Conservation (phyloP, 2,797 vertebrate species). For the Acrossocheilus fasciatus region DNA sequence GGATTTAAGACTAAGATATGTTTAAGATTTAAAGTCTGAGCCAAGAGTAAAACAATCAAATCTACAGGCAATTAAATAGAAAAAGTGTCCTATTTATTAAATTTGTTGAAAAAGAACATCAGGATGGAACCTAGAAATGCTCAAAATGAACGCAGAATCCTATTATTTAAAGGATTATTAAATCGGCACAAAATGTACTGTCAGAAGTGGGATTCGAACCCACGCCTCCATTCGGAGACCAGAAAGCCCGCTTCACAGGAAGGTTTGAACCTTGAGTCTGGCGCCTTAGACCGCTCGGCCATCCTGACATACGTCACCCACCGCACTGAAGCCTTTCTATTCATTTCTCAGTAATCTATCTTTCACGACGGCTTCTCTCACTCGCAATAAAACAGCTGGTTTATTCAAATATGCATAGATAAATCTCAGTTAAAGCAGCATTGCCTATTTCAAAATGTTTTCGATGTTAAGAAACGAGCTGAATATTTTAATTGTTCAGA, state of each 20-base stretch:
- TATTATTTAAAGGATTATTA: neutral
- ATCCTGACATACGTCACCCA: constrained; percentile 45
- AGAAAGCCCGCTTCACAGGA: constrained; percentile 53
- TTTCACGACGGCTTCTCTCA: neutral
- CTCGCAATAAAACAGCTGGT: neutral
- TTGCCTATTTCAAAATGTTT: neutral
- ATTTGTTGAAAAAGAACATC: neutral
- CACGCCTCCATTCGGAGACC: constrained; percentile 64
- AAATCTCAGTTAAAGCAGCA: neutral
- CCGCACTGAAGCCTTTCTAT: rapidly evolving
- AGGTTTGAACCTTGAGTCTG: constrained; percentile 63
- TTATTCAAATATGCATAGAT: neutral
- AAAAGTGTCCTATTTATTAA: neutral
- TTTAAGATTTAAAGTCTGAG: neutral
- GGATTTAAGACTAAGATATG: neutral
- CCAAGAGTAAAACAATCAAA: neutral
- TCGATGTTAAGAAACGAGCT: neutral
- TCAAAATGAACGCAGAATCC: neutral
- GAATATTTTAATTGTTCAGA: no score
- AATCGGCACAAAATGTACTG: neutral
- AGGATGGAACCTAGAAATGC: neutral
- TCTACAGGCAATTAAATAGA: neutral
- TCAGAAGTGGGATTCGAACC: constrained; percentile 65
- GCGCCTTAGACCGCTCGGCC: constrained; percentile 68
- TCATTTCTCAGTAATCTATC: rapidly evolving